phyloP scores from a whole-genome alignment of 2,113 vertebrate genomes.

The Azemiops feae region DNA sequence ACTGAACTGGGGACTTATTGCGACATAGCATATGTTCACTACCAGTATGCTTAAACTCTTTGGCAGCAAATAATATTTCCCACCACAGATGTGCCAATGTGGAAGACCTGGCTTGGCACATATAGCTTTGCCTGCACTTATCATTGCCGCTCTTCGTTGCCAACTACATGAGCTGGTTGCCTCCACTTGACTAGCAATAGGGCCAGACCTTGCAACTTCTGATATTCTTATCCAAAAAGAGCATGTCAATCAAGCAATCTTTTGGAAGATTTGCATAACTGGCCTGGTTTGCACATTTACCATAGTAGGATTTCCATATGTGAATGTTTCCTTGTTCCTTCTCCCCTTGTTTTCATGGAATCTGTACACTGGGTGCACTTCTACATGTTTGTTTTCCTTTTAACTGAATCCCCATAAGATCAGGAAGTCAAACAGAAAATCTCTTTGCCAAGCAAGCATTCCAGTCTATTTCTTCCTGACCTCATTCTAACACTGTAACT shows the following conservation, averaged over 20 bases:
- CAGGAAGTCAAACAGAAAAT: neutral
- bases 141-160: neutral
- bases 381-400: neutral
- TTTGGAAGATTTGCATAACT: neutral
- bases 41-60: neutral
- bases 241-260: neutral
- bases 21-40: neutral
- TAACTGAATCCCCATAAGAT: neutral
- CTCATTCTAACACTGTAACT: neutral
- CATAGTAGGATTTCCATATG: neutral
- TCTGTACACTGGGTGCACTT: neutral
- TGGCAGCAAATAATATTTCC: neutral
- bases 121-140: neutral
- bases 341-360: neutral
- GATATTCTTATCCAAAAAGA: neutral
- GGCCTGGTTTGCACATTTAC: neutral
- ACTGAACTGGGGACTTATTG: neutral
- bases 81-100: neutral
- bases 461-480: neutral
- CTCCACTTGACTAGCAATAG: neutral
- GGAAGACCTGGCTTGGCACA: neutral
- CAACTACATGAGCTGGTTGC: neutral
- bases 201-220: neutral
- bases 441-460: neutral
- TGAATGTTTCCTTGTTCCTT: neutral